Evolutionary conservation across 2,888 invertebrate genomes (phyloP).

Genomic region (Thalpophila matura): DNA sequence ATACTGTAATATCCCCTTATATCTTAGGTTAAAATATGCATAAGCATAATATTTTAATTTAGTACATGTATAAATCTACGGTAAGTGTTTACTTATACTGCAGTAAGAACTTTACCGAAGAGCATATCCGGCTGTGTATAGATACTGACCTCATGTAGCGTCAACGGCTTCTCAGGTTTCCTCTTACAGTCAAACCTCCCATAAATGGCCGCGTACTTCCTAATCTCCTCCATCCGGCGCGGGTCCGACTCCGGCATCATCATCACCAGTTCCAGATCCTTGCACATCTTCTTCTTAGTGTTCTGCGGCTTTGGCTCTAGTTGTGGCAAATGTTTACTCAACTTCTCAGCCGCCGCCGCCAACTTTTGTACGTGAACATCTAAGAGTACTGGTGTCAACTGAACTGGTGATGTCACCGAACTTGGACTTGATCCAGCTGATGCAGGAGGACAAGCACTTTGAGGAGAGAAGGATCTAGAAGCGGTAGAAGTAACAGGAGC

Average conservation of each 20-base stretch:
- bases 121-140: no score
- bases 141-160: slow-evolving; percentile 96
- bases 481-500: slow-evolving; percentile 83
- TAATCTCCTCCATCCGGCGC: slow-evolving; percentile 97
- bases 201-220: slow-evolving; percentile 99
- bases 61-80: no score
- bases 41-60: no score
- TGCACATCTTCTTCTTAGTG: slow-evolving; percentile 97
- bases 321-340: slow-evolving; percentile 95
- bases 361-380: slow-evolving; percentile 96
- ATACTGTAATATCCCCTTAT: no score
- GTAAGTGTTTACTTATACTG: no score
- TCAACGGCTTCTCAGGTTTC: slow-evolving; percentile 98
- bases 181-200: slow-evolving; percentile 99
- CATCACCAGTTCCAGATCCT: slow-evolving; percentile 97
- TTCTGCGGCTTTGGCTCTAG: slow-evolving; percentile 97
- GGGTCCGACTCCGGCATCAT: slow-evolving; percentile 97
- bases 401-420: slow-evolving; percentile 91
- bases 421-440: slow-evolving; percentile 91
- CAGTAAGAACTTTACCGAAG: no score
- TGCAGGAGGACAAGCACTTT: slow-evolving; percentile 86
- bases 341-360: slow-evolving; percentile 95
- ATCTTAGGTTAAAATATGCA: no score
- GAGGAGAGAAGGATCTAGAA: slow-evolving; percentile 84
- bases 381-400: slow-evolving; percentile 94